These are phyloP conservation scores for Pocillopora damicornis DNA, from an alignment of 64 coral and sea anemone genomes.

Conservation along the genomic window DNA sequence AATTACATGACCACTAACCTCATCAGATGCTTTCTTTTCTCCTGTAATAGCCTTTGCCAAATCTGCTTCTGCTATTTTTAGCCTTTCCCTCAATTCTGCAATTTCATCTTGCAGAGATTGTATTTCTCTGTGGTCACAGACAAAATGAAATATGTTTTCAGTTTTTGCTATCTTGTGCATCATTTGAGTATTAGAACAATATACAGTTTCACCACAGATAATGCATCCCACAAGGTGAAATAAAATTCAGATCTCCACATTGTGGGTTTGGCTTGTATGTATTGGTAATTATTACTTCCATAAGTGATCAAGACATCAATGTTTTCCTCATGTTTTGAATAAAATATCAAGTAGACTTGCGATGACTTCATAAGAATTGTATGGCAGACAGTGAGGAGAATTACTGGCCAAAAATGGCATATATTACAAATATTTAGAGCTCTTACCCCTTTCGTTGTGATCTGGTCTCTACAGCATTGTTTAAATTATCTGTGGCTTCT, in stretches of 20 bases:
- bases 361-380: not conserved
- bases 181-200: too few relatives aligned
- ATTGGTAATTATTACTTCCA: too few relatives aligned
- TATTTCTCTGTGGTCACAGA: slow-evolving; percentile 56
- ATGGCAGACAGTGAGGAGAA: not conserved
- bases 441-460: slow-evolving; percentile 72
- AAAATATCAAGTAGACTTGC: not conserved
- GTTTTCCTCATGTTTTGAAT: too few relatives aligned
- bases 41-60: slow-evolving; percentile 69
- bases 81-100: slow-evolving; percentile 66
- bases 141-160: not conserved
- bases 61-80: slow-evolving; percentile 55
- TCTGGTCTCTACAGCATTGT: slow-evolving; percentile 68
- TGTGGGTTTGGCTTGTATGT: too few relatives aligned
- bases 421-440: not conserved
- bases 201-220: too few relatives aligned
- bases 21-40: slow-evolving; percentile 72
- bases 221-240: too few relatives aligned
- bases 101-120: slow-evolving; percentile 83
- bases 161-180: not conserved
- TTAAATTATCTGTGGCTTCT: slow-evolving; percentile 73
- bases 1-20: slow-evolving; percentile 25
- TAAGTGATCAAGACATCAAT: too few relatives aligned
- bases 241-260: too few relatives aligned
- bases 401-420: too few relatives aligned